Percentiles rank a stretch among this genome's conserved stretches.
phyloP scores from a whole-genome alignment of 2,888 invertebrate species.

The Girardia tigrina region DNA sequence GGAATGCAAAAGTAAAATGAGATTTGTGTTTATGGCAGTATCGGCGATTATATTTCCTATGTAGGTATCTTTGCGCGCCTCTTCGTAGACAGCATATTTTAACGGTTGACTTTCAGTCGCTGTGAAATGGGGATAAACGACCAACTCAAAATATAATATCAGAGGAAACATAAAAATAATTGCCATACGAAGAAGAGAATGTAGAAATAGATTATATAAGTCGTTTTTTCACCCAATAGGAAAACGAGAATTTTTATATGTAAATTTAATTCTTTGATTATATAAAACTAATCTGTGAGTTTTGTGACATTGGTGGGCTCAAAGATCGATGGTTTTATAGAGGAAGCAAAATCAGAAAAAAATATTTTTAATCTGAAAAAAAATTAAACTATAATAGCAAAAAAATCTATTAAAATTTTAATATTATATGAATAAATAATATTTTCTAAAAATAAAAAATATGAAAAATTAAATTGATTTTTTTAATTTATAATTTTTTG shows the following conservation, averaged over 20 bases:
- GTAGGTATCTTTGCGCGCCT: neutral
- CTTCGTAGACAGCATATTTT: conserved; percentile 19
- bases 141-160: neutral
- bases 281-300: no score
- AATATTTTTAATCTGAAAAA: no score
- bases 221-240: neutral
- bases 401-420: no score
- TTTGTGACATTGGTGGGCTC: no score
- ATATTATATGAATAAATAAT: no score
- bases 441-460: no score
- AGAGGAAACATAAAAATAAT: neutral
- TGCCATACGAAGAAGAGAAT: neutral
- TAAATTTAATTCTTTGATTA: conserved; percentile 16
- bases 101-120: neutral
- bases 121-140: neutral
- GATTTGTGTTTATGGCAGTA: neutral
- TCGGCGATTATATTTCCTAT: neutral
- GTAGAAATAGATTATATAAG: conserved; percentile 11
- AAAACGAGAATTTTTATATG: neutral
- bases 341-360: no score
- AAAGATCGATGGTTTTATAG: no score
- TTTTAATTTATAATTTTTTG: no score
- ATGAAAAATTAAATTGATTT: no score
- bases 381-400: no score
- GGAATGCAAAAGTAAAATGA: neutral